phyloP scores from a whole-genome alignment of 2,113 vertebrate species.

The Tetrax tetrax region DNA sequence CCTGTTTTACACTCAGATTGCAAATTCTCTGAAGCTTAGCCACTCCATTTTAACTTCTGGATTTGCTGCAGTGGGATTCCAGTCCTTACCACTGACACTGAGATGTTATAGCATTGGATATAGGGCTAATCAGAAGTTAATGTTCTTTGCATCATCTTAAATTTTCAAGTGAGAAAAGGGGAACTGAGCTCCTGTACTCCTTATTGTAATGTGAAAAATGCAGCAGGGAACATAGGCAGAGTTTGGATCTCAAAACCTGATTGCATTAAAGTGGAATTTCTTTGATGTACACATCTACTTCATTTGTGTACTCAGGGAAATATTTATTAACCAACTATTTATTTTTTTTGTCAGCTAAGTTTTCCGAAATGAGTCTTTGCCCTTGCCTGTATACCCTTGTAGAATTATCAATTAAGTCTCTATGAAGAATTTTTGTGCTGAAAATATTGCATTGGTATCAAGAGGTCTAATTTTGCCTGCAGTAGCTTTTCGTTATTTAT shows the following conservation, averaged over 20 bases:
- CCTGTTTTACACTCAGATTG: neutral
- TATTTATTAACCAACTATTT: neutral
- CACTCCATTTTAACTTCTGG: neutral
- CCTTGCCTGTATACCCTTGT: neutral
- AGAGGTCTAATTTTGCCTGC: neutral
- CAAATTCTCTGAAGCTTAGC: neutral
- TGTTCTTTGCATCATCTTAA: neutral
- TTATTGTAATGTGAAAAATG: neutral
- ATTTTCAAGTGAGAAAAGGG: neutral
- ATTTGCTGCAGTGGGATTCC: neutral
- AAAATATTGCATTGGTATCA: neutral
- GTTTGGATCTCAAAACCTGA: neutral
- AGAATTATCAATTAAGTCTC: neutral
- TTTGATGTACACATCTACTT: neutral
- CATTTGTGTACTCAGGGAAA: neutral
- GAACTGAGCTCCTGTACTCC: neutral
- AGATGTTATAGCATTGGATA: neutral
- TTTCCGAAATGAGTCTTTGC: neutral
- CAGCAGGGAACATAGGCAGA: neutral
- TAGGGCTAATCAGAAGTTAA: neutral
- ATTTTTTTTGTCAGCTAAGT: neutral
- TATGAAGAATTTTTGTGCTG: neutral
- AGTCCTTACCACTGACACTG: neutral
- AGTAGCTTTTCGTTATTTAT: neutral
- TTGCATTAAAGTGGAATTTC: neutral